Base-by-base conservation (phyloP, 1,140 invertebrate species). In the Drosophila ficusphila region DNA sequence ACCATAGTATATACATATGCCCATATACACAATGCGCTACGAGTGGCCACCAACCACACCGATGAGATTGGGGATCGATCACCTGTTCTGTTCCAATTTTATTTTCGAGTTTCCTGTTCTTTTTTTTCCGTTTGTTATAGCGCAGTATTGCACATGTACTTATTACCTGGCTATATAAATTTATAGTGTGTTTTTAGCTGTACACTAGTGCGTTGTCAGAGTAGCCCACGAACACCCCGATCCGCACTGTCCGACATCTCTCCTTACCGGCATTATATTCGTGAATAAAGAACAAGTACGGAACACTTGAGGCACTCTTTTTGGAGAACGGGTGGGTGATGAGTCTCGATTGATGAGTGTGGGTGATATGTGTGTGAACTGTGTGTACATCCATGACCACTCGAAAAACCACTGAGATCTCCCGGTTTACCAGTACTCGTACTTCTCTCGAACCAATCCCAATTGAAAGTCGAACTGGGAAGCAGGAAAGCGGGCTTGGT, bases 261-360 rank as follows among this genome's bases (percentile, higher is more conserved):
- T 31, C 54, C 54, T 42, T 12, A 38, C 36, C 54, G 33, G 16
- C 64, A 68, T 52, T 68, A 68, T 68, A 68, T 68, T 68, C 64
- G 64, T 67, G 46, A 67, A 67, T 67, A 67, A 67, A 67, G 21
- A 51, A 51, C 16, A 31, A 29, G 2, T 67, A 64, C 23, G 34
- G 27, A 31, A 41, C 11, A 11, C 5, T 0, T 4, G 6, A 5
- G 12, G 14, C 16, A 5, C 0, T 9, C 3, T 27, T 11, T 6
- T 11, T 19, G n/a, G 14, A 1, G 12, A 5, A 2, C 12, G 23
- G 14, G 27, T 29, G 16, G 25, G 25, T n/a, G 11, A 31, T 23
- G 5, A 23, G 23, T n/a, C n/a, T n/a, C n/a, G n/a, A n/a, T n/a
- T n/a, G n/a, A n/a, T n/a, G n/a, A n/a, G n/a, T n/a, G n/a, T n/a